These are phyloP conservation scores for Axinella damicornis DNA, from an alignment of 37 sponge, comb jelly and placozoan species.

Conservation along the genomic window DNA sequence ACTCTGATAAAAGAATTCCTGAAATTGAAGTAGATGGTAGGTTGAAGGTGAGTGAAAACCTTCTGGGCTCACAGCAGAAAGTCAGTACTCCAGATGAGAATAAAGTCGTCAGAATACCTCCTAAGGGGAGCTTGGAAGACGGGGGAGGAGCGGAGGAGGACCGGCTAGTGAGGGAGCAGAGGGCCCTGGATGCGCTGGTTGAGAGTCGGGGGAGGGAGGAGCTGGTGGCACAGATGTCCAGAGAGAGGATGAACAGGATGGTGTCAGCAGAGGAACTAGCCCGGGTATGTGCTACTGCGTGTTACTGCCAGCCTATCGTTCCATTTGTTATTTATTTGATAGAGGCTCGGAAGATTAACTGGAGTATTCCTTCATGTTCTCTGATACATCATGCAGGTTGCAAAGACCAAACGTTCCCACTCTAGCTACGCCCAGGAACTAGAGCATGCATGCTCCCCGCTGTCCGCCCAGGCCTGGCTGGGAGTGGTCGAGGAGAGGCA, in stretches of 20 bases:
- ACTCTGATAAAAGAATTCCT: too few relatives aligned
- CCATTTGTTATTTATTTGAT: too few relatives aligned
- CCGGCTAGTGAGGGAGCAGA: conserved; percentile 4
- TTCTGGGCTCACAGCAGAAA: not conserved
- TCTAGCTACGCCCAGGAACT: conserved; percentile 21
- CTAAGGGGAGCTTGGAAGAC: not conserved
- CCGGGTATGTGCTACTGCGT: not conserved
- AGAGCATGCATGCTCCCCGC: conserved; percentile 29
- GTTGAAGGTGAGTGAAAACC: too few relatives aligned
- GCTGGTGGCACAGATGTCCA: conserved; percentile 22
- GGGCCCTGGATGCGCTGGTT: not conserved
- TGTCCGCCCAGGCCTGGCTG: conserved; percentile 32
- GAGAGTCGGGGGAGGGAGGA: conserved; percentile 31
- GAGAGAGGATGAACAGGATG: conserved; percentile 34
- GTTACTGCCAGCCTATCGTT: too few relatives aligned
- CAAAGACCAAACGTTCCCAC: not conserved
- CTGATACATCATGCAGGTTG: conserved; percentile 27
- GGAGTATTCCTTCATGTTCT: too few relatives aligned
- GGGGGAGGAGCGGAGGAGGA: not conserved
- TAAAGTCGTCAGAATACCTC: too few relatives aligned
- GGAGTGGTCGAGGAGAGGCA: conserved; percentile 44
- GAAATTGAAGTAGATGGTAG: too few relatives aligned
- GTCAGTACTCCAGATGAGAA: too few relatives aligned
- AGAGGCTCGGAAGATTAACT: too few relatives aligned
- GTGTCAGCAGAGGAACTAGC: not conserved